These are phyloP conservation scores for Scaptomyza caliginosa DNA, from an alignment of 2,888 invertebrate genomes.

Conservation along the genomic window DNA sequence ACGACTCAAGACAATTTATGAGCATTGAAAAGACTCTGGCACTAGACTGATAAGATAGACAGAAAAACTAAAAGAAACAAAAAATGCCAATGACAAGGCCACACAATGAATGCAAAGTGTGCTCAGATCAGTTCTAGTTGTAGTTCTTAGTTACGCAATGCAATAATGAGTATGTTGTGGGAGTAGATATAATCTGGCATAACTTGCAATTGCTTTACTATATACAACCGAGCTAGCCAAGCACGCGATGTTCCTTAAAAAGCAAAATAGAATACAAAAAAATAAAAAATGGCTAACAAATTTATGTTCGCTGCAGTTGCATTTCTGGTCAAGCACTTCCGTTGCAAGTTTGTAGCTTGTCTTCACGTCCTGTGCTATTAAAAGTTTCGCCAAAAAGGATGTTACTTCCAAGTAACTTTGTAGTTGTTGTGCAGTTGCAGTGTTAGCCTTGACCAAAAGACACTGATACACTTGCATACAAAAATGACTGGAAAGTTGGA, in stretches of 20 bases:
- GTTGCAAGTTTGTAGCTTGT: conserved; percentile 14
- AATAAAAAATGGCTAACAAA: conserved; percentile 3
- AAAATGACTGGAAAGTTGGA: not conserved
- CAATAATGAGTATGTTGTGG: not conserved
- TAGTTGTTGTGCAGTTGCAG: conserved; percentile 14
- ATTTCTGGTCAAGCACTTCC: conserved; percentile 21
- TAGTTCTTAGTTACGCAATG: conserved; percentile 13
- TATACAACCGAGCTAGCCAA: not conserved
- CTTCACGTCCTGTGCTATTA: conserved; percentile 37
- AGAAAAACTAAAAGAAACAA: no score
- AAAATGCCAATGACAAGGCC: conserved; percentile 28
- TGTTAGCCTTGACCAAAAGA: conserved; percentile 27
- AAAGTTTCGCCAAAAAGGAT: conserved; percentile 36
- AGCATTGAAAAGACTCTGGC: conserved; percentile 3
- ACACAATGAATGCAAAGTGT: not conserved
- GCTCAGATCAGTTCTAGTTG: conserved; percentile 25
- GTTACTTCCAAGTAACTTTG: conserved; percentile 12
- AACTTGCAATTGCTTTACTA: not conserved
- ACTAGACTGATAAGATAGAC: conserved; percentile 45
- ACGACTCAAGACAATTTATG: conserved; percentile 35
- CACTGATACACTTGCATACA: not conserved
- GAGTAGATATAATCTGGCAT: conserved; percentile 5
- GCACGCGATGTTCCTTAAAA: conserved; percentile 28
- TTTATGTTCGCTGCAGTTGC: conserved; percentile 28
- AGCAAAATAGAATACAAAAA: not conserved